Evolutionary conservation across 2,888 invertebrate genomes (phyloP).

Genomic region (Chironomus tentans): DNA sequence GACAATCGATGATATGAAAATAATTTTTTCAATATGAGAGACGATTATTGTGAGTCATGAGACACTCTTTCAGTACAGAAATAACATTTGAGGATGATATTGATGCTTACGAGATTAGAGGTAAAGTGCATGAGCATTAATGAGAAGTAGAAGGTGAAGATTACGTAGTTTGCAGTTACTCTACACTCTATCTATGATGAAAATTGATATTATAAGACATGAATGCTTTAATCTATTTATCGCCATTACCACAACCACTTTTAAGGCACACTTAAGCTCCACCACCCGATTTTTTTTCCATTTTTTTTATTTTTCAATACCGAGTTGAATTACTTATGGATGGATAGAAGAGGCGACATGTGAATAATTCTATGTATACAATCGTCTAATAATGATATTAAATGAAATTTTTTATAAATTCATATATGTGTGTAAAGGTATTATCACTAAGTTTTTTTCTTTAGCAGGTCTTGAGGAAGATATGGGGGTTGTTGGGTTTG

Average conservation of each 20-base stretch:
- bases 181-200: background rate
- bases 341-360: no score
- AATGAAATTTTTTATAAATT: no score
- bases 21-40: background rate
- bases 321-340: no score
- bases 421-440: no score
- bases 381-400: no score
- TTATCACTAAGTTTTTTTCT: no score
- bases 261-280: background rate
- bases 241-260: background rate
- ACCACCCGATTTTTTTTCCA: background rate
- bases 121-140: background rate
- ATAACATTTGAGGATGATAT: background rate
- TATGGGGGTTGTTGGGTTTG: no score
- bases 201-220: background rate
- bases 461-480: no score
- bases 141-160: background rate
- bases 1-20: background rate
- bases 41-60: background rate
- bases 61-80: no score
- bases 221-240: background rate
- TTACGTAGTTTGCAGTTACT: background rate
- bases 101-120: background rate
- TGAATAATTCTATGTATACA: no score
- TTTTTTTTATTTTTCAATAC: no score